Percentiles rank a stretch among this genome's conserved stretches.
phyloP scores from a whole-genome alignment of 2,113 vertebrate genomes.

The Paramormyrops kingsleyae region DNA sequence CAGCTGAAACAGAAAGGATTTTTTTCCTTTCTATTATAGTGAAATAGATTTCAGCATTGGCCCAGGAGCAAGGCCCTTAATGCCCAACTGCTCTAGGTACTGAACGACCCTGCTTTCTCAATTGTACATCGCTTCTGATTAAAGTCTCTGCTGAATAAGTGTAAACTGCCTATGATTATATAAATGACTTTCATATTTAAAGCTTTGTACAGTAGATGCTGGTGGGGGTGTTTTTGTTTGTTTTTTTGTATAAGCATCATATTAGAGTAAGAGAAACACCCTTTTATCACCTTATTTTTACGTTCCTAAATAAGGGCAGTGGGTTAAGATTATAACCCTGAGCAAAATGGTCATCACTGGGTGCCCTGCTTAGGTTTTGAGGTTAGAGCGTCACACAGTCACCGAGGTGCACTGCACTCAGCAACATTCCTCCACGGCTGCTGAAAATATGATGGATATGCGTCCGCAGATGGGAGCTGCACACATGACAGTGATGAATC shows the following conservation, averaged over 20 bases:
- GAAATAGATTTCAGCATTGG: not conserved
- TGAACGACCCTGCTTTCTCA: not conserved
- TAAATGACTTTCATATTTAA: not conserved
- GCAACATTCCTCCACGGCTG: slow-evolving; percentile 33
- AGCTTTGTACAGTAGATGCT: not conserved
- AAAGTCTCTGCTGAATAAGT: not conserved
- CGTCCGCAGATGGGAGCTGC: slow-evolving; percentile 24
- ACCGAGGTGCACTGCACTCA: not conserved
- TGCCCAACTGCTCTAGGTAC: not conserved
- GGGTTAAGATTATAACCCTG: not conserved
- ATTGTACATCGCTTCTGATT: not conserved
- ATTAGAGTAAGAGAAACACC: not conserved
- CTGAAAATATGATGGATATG: slow-evolving; percentile 46
- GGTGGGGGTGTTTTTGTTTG: not conserved
- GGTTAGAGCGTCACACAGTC: not conserved
- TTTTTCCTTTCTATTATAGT: not conserved
- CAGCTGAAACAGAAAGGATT: not conserved
- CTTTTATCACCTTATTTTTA: not conserved
- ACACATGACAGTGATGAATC: slow-evolving; percentile 50
- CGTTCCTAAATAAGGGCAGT: not conserved
- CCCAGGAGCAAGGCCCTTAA: not conserved
- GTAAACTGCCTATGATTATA: not conserved
- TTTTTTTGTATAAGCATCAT: not conserved
- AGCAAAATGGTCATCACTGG: not conserved
- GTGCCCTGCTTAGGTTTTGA: not conserved